Conservation (phyloP, 1,140 invertebrate species). For the Propsilocerus akamusi region DNA sequence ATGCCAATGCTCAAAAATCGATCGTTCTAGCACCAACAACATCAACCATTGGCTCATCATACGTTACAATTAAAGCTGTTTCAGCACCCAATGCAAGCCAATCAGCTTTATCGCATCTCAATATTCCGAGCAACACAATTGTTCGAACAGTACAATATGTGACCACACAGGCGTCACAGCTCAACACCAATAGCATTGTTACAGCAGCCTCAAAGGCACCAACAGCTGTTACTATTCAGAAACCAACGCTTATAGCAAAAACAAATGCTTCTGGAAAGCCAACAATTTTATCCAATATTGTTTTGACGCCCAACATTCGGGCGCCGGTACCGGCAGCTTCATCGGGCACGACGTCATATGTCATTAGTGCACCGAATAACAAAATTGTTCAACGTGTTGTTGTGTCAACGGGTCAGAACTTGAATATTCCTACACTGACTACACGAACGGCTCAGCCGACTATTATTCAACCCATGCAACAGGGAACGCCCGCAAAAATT, state of each 20-base stretch:
- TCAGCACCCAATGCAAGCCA: not conserved
- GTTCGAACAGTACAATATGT: not conserved
- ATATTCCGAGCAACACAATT: conserved; percentile 1
- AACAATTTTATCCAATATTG: not conserved
- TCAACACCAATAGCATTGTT: not conserved
- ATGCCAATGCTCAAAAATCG: conserved; percentile 12
- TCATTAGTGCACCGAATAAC: not conserved
- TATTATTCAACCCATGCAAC: conserved; percentile 18
- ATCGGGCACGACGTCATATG: not conserved
- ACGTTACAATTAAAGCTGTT: not conserved
- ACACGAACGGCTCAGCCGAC: conserved; percentile 12
- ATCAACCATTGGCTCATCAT: conserved; percentile 7
- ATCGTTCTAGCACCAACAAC: conserved; percentile 15
- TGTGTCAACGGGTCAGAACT: not conserved
- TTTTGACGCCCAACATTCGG: not conserved
- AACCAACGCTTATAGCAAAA: conserved; percentile 1
- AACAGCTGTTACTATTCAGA: not conserved
- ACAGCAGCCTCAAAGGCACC: not conserved
- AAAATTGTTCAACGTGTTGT: conserved; percentile 1
- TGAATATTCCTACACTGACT: conserved; percentile 19
- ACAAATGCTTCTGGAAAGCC: not conserved
- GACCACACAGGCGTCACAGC: not conserved
- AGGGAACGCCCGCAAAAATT: conserved; percentile 12
- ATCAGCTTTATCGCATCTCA: not conserved
- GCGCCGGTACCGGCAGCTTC: not conserved